Evolutionary conservation across 1,140 invertebrate genomes (phyloP).

Genomic region (Drosophila kanapiae): DNA sequence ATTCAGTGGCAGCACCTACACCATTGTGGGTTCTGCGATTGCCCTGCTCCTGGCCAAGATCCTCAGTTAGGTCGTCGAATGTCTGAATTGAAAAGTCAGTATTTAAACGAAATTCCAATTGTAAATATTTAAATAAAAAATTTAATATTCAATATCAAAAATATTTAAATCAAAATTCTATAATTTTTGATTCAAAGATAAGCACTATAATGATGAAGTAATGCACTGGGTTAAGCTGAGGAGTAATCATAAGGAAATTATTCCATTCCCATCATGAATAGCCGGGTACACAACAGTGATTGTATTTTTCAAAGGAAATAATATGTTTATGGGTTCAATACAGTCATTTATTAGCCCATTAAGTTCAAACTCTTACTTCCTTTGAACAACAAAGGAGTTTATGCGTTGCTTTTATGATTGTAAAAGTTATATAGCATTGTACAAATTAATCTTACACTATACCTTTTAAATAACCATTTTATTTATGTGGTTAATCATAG

Average conservation of each 20-base stretch:
- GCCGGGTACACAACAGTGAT: not conserved
- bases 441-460: not conserved
- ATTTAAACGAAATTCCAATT: not conserved
- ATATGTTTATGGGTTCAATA: not conserved
- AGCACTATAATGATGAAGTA: not conserved
- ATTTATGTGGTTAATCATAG: not conserved
- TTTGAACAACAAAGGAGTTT: not conserved
- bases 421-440: not conserved
- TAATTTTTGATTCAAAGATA: not conserved
- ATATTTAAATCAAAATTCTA: not conserved
- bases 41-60: conserved; percentile 52
- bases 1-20: conserved; percentile 53
- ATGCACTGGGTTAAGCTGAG: not conserved
- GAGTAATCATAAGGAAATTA: not conserved
- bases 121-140: conserved; percentile 22
- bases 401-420: not conserved
- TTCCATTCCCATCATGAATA: not conserved
- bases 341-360: not conserved
- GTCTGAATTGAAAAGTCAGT: not conserved
- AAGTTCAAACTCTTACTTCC: not conserved
- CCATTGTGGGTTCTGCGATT: conserved; percentile 45
- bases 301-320: not conserved
- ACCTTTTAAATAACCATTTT: not conserved
- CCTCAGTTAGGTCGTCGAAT: not conserved
- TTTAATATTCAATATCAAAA: not conserved